Conservation (phyloP, 2,113 vertebrate genomes). For the Mastomys natalensis region DNA sequence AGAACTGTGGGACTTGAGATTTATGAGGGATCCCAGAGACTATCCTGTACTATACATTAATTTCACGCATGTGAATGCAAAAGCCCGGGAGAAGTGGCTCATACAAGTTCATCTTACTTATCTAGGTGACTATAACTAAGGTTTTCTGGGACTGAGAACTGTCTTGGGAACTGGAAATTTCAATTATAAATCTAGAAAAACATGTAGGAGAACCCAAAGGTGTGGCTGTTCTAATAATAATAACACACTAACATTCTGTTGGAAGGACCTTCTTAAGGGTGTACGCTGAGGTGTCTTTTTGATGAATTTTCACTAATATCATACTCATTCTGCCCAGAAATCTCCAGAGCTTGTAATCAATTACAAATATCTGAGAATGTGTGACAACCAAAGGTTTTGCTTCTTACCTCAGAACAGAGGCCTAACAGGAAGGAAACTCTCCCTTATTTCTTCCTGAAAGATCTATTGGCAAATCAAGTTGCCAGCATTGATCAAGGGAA, state of each 20-base stretch:
- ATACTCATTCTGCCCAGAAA: background rate
- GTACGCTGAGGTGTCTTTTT: background rate
- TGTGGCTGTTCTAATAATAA: background rate
- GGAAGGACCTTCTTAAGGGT: background rate
- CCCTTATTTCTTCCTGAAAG: background rate
- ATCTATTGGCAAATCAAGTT: background rate
- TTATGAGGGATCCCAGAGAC: background rate
- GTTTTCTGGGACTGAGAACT: background rate
- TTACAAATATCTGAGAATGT: conserved; percentile 36
- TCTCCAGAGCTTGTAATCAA: background rate
- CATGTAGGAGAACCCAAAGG: background rate
- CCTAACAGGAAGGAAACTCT: background rate
- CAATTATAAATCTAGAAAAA: background rate
- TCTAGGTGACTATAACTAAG: background rate
- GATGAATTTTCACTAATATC: background rate
- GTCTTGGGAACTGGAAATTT: background rate
- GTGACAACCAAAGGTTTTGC: background rate
- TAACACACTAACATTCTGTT: background rate
- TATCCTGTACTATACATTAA: background rate
- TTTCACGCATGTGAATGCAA: background rate
- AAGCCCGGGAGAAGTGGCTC: background rate
- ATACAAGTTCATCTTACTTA: background rate
- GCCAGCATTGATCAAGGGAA: background rate
- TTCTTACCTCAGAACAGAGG: conserved; percentile 16
- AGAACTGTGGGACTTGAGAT: background rate